Evolutionary conservation across 2,888 invertebrate genomes (phyloP).

Genomic region (Scaptomyza tumidula): DNA sequence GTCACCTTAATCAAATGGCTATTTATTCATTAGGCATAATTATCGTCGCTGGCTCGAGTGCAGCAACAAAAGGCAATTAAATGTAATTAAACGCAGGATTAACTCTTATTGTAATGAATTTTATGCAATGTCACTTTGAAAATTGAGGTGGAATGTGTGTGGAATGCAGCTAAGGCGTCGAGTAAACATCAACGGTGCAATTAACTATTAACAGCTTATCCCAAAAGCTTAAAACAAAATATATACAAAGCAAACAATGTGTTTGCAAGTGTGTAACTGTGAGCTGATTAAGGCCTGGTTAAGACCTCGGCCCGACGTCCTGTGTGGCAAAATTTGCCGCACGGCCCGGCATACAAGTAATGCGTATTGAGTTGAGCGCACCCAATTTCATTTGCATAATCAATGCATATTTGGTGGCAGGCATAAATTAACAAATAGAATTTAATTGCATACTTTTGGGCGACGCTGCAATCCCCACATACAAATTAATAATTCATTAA

Average conservation of each 20-base stretch:
- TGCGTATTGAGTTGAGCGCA: constrained; percentile 8
- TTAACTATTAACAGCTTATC: constrained; percentile 67
- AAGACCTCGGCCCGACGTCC: constrained; percentile 35
- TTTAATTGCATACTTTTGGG: constrained; percentile 79
- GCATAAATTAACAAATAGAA: constrained; percentile 80
- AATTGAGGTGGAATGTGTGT: constrained; percentile 37
- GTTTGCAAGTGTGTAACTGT: constrained; percentile 7
- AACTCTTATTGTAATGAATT: constrained; percentile 78
- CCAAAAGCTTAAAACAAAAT: constrained; percentile 42
- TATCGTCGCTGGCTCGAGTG: constrained; percentile 32
- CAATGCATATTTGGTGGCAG: constrained; percentile 73
- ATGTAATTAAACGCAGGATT: constrained; percentile 76
- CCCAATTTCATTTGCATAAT: constrained; percentile 76
- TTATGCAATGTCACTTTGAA: constrained; percentile 52
- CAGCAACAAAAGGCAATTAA: constrained; percentile 65
- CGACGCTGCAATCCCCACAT: constrained; percentile 37
- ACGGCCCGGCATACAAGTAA: constrained; percentile 9
- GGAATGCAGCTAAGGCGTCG: constrained; percentile 32
- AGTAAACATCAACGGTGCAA: constrained; percentile 61
- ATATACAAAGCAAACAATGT: neutral
- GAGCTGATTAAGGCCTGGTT: constrained; percentile 59
- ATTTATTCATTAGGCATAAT: constrained; percentile 68
- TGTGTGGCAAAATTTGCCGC: constrained; percentile 28
- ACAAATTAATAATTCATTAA: constrained; percentile 80
- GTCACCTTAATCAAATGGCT: constrained; percentile 40